Conservation (phyloP, 2,888 invertebrate genomes). For the Merodon equestris region DNA sequence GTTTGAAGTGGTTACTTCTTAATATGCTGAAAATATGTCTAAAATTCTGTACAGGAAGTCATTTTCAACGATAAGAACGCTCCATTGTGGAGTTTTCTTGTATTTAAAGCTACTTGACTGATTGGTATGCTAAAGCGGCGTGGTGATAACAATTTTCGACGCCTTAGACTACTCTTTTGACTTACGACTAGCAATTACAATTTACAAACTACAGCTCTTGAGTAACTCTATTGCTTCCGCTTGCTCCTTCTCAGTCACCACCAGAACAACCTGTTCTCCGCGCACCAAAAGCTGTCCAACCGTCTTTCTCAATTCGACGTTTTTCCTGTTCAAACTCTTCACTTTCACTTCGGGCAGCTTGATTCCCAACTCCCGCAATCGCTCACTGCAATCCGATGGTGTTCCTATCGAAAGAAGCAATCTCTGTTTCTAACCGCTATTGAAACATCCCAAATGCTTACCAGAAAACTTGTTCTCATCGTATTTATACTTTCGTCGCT, state of each 20-base stretch:
- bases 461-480: constrained; percentile 73
- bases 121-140: too few species aligned
- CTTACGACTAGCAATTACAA: too few species aligned
- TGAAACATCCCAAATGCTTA: background rate
- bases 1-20: constrained; percentile 6
- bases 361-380: constrained; percentile 79
- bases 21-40: constrained; percentile 17
- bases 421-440: background rate
- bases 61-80: background rate
- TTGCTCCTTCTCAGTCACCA: constrained; percentile 73
- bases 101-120: too few species aligned
- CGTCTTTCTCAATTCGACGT: constrained; percentile 84
- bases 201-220: too few species aligned
- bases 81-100: too few species aligned
- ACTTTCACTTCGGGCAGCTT: constrained; percentile 81
- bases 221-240: background rate
- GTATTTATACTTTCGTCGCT: constrained; percentile 80
- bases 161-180: too few species aligned
- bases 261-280: constrained; percentile 87
- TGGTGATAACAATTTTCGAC: too few species aligned
- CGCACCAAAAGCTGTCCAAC: constrained; percentile 85
- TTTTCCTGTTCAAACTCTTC: constrained; percentile 81
- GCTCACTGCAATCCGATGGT: constrained; percentile 77
- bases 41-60: constrained; percentile 21
- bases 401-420: constrained; percentile 74